Evolutionary conservation across 2,888 invertebrate species (phyloP), one percentile per base, ranked within the genome.

Genomic region (Charanyca ferruginea): DNA sequence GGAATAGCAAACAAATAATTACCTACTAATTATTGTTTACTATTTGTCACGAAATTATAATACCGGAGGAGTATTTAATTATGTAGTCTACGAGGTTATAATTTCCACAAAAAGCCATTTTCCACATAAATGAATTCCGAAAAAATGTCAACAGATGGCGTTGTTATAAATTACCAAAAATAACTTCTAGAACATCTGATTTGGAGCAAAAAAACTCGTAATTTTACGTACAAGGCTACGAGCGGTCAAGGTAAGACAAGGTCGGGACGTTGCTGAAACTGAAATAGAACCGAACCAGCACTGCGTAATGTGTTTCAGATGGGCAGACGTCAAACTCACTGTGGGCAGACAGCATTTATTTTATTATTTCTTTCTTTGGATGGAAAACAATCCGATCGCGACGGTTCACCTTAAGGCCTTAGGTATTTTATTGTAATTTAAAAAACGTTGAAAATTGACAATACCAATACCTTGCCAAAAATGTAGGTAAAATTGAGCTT

Each of bases 201-300:
- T 82, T 80, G 57, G 58, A 68, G 73, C 71, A 80, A 79, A 84
- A 70, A 66, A 70, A 49, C 60, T 51, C 63, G 54, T 70, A 59
- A 76, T 70, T 83, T 71, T 48, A 45, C 62, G 51, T 63, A 55
- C 66, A 79, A 89, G 89, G 85, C 88, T 82, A 81, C 8, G 38
- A 6, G 75, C 86, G 91, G 91, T 91, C 91, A 91, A 91, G 91
- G 91, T 84, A 63, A 82, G 28, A 23, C 87, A 89, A 90, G 90
- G 89, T 87, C 83, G 82, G 48, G 54, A 68, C 54, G 48, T 45
- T 41, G 51, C 58, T 64, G 62, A 80, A 84, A 83, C 58, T 64
- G 62, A 80, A 84, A 83, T 79, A 79, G 82, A 76, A 18, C 54
- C 41, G 52, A 59, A 65, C 60, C 66, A 77, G 73, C 70, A 74